A percentile compares a stretch with the other conserved stretches of the same genome.
Evolutionary conservation across 2,888 invertebrate genomes (phyloP).

Genomic region (Cenopis cana): DNA sequence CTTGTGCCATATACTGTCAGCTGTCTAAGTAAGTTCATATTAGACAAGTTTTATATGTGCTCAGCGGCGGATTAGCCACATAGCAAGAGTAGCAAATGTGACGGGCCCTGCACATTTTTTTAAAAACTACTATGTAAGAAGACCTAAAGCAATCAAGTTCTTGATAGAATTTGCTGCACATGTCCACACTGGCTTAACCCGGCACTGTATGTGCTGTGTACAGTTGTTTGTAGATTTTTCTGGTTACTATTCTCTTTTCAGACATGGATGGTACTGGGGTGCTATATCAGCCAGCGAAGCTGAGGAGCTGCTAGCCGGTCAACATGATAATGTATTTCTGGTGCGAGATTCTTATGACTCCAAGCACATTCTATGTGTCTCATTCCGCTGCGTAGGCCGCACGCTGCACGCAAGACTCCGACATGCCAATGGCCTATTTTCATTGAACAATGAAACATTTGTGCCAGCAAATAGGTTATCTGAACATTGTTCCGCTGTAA

Average conservation of each 20-base stretch:
- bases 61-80: too few species aligned
- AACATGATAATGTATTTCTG: conserved; percentile 90
- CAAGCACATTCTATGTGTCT: conserved; percentile 89
- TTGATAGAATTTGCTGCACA: too few species aligned
- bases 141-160: too few species aligned
- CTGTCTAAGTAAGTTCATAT: conserved; percentile 71
- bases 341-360: conserved; percentile 90
- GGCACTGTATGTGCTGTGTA: too few species aligned
- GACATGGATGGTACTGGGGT: conserved; percentile 92
- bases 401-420: conserved; percentile 90
- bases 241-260: conserved; percentile 53
- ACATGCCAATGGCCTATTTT: conserved; percentile 89
- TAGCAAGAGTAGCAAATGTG: too few species aligned
- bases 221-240: conserved; percentile 13
- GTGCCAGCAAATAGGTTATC: conserved; percentile 80
- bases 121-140: too few species aligned
- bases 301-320: conserved; percentile 87
- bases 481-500: conserved; percentile 80
- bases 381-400: conserved; percentile 88
- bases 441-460: conserved; percentile 85
- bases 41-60: background rate
- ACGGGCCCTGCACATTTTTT: too few species aligned
- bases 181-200: too few species aligned
- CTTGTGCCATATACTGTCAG: conserved; percentile 80
- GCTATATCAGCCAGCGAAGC: conserved; percentile 89